These are phyloP conservation scores for Zhuqinia jingwanae DNA, from an alignment of 2,888 invertebrate species.

Conservation along the genomic window DNA sequence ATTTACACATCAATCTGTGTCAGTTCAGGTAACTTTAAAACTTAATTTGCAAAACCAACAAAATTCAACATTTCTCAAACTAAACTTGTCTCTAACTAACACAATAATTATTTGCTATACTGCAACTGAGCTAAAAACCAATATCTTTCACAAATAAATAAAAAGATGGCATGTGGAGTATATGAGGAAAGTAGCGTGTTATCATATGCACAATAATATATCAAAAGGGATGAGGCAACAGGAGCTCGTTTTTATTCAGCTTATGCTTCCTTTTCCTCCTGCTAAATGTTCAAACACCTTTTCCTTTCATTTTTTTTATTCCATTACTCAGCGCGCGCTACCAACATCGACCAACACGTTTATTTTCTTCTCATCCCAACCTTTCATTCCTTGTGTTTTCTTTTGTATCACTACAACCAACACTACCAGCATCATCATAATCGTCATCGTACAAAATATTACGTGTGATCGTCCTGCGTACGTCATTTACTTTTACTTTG, in stretches of 20 bases:
- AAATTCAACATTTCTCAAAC: no score
- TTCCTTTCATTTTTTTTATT: not conserved
- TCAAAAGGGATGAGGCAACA: slow-evolving; percentile 17
- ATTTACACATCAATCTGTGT: no score
- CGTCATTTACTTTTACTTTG: not conserved
- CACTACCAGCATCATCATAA: not conserved
- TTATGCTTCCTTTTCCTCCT: slow-evolving; percentile 29
- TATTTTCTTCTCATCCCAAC: not conserved
- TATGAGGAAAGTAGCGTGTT: no score
- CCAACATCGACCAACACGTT: slow-evolving; percentile 5
- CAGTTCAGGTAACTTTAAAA: no score
- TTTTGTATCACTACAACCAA: slow-evolving; percentile 11
- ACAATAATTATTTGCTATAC: no score
- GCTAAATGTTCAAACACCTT: slow-evolving; percentile 19
- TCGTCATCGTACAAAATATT: no score
- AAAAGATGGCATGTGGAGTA: no score
- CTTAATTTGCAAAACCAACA: no score
- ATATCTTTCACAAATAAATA: no score
- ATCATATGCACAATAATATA: slow-evolving; percentile 40
- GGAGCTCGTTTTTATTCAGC: slow-evolving; percentile 23
- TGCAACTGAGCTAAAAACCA: no score
- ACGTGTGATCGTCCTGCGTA: not conserved
- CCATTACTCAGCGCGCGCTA: not conserved
- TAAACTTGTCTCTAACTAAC: no score
- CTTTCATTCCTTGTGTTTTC: slow-evolving; percentile 22